Conservation (phyloP, 2,888 invertebrate genomes). For the Tethea ocularis region DNA sequence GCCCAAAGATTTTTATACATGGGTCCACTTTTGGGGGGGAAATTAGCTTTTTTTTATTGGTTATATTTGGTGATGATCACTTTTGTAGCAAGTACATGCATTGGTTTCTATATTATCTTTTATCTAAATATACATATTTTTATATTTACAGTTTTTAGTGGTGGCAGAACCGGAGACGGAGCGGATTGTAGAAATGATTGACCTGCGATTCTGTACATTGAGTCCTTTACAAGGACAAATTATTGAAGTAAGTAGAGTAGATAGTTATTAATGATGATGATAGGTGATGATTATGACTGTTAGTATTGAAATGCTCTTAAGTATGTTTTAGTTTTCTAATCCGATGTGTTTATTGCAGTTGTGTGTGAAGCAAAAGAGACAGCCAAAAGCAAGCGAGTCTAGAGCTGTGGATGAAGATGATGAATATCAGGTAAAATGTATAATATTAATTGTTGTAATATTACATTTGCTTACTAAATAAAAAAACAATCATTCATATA, state of each 20-base stretch:
- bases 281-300: no score
- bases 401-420: constrained; percentile 51
- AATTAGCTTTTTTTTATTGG: no score
- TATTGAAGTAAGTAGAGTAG: constrained; percentile 51
- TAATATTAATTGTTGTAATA: background rate
- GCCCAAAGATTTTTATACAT: no score
- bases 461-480: no score
- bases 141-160: constrained; percentile 58
- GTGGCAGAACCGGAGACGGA: constrained; percentile 63
- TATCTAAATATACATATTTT: no score
- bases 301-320: no score
- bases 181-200: constrained; percentile 68
- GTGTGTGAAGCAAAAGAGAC: constrained; percentile 41
- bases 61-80: no score
- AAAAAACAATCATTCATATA: background rate
- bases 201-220: constrained; percentile 56
- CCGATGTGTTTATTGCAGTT: constrained; percentile 40
- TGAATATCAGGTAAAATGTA: constrained; percentile 53
- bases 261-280: no score
- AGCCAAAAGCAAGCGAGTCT: constrained; percentile 34
- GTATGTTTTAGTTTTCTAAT: background rate
- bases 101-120: no score
- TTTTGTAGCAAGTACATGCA: no score
- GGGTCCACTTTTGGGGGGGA: no score
- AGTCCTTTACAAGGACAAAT: constrained; percentile 50